Evolutionary conservation across 2,113 vertebrate species (phyloP).

Genomic region (Acanthochromis polyacanthus): DNA sequence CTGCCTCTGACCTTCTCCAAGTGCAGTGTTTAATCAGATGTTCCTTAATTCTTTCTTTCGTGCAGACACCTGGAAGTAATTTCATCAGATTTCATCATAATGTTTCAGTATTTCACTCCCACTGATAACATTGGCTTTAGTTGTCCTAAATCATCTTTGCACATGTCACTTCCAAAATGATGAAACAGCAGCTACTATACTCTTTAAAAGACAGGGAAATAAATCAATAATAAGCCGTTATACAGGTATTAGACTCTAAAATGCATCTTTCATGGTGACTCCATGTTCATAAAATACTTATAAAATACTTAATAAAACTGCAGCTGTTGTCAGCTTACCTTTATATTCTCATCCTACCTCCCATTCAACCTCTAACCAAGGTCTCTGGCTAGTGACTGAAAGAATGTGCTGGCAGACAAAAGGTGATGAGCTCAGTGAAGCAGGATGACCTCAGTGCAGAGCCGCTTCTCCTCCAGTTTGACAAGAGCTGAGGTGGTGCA

Average conservation of each 20-base stretch:
- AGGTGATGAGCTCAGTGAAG: slow-evolving; percentile 34
- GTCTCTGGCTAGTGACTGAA: slow-evolving; percentile 24
- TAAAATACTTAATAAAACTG: too few species aligned
- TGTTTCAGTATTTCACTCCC: slow-evolving; percentile 24
- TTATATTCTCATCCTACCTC: neutral
- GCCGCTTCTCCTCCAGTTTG: slow-evolving; percentile 28
- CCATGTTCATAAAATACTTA: too few species aligned
- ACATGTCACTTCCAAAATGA: neutral
- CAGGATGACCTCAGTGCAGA: slow-evolving; percentile 1
- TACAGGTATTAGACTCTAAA: neutral
- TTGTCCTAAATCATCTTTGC: slow-evolving; percentile 25
- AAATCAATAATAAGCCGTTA: neutral
- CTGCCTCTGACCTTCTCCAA: slow-evolving; percentile 56
- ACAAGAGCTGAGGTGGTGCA: slow-evolving; percentile 45
- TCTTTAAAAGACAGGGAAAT: neutral
- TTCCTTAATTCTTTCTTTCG: slow-evolving; percentile 30
- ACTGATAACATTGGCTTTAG: slow-evolving; percentile 3
- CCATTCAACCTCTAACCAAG: neutral
- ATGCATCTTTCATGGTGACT: neutral
- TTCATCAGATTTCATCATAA: slow-evolving; percentile 62
- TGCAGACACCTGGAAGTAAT: slow-evolving; percentile 51
- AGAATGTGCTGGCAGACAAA: slow-evolving; percentile 6
- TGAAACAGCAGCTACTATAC: neutral
- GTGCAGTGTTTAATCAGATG: slow-evolving; percentile 48
- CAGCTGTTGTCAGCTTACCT: too few species aligned